Base-by-base conservation (phyloP, 2,888 invertebrate genomes). In the Pandemis corylana region DNA sequence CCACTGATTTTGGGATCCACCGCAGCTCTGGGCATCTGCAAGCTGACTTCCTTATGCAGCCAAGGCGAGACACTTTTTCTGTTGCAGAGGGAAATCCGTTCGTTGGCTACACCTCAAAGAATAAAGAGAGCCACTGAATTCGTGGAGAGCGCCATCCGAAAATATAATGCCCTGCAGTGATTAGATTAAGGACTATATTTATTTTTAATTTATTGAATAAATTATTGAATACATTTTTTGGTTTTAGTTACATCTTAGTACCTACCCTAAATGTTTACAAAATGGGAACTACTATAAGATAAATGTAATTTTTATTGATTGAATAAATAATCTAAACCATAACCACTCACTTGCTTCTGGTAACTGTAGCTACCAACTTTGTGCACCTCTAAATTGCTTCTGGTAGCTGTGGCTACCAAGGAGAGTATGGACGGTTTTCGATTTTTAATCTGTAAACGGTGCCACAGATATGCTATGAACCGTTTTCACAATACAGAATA, bases 1-100 rank as follows among this genome's bases (percentile, higher is more conserved):
- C 81, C 84, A 1, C 72, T 87, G 0, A 41, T 83, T 1, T 72
- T 84, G 5, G 87, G 87, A 0, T 78, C 90, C 2, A 77, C 92
- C 9, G 84, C 94, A 15, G 95, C 94, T 0, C 89, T 95, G 1
- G 90, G 94, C 1, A 79, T 96, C 1, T 96, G 95, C 85, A 93
- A 94, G 28, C 85, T 95, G 53, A 95, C 96, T 0, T 92, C 95
- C 0, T 76, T 96, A 46, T 96, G 95, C 81, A 89, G 88, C 28
- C 91, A 95, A 73, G 89, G 92, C 13, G 83, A 92, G 28, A 81
- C 84, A 4, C 59, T 84, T 3, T 69, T 81, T 0, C 81, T 83
- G n/a, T 76, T 81, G 2, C 78, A 83, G 20, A 72, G 75, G 46
- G 87, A 95, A 56, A 89, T 95, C 59, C 85, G 93, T 10, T 85